Conservation (phyloP, 2,113 vertebrate species). For the Brienomyrus longianalis region DNA sequence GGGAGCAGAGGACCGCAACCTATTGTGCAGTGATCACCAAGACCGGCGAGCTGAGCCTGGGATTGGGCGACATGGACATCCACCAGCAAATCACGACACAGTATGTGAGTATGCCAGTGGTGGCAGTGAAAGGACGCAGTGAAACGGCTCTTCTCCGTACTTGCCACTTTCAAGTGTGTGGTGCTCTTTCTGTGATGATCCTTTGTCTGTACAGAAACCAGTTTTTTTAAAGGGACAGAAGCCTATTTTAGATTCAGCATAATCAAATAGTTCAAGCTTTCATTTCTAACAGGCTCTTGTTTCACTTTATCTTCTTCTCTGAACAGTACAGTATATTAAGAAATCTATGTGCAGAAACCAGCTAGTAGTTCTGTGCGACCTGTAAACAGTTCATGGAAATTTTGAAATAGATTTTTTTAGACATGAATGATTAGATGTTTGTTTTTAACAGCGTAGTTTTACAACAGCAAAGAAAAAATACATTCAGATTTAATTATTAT, state of each 20-base stretch:
- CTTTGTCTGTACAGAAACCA: constrained; percentile 2
- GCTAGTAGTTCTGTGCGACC: neutral
- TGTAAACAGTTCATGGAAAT: neutral
- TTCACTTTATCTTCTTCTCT: neutral
- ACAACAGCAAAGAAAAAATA: neutral
- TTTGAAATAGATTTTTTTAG: neutral
- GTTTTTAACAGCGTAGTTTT: neutral
- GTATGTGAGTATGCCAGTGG: constrained; percentile 57
- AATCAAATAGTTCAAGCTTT: neutral
- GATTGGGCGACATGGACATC: constrained; percentile 83
- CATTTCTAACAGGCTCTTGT: neutral
- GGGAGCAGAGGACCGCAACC: constrained; percentile 57
- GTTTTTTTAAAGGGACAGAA: neutral
- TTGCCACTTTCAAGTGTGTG: neutral
- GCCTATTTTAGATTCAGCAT: neutral
- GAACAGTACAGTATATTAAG: neutral
- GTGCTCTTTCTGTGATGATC: constrained; percentile 4
- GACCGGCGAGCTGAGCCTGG: constrained; percentile 71
- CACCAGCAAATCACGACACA: constrained; percentile 73
- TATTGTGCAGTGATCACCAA: constrained; percentile 61
- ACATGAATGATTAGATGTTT: neutral
- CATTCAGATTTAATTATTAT: neutral
- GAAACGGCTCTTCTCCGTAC: neutral
- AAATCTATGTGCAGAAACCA: neutral
- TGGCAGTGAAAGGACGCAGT: neutral